Evolutionary conservation across 2,888 invertebrate genomes (phyloP), one percentile per base, ranked within the genome.

Genomic region (Harpalus rufipes): DNA sequence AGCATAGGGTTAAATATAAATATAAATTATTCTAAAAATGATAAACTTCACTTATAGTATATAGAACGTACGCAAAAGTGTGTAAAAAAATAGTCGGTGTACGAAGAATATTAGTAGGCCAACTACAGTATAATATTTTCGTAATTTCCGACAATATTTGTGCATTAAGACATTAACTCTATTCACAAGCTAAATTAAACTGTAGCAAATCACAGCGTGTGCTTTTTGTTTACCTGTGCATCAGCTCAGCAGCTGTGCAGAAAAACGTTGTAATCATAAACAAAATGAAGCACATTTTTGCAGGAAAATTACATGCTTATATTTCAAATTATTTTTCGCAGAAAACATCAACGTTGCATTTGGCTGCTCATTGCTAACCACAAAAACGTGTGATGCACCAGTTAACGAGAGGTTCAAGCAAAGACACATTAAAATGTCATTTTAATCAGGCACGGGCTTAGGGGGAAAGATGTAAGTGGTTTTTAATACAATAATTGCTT

Each of bases 401-500:
- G 82, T 82, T 82, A 82, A 82, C 82, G 68, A 82, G 82, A 16
- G 68, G 56, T 68, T 41, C 68, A 65, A 65, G 39, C 56, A 79
- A 61, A 68, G 68, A 68, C 41, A 80, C 80, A 85, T 85, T 85
- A 85, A 85, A 85, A 85, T 85, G 85, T 85, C 84, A 84, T 84
- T 84, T 84, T 84, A 84, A 84, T 84, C 84, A 79, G 65, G 68
- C 79, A 79, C 65, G 79, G 84, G 32, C 85, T 63, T 32, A 41
- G 12, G 76, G 39, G 32, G 25, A 12, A 7, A 41, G 21, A 80
- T 80, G n/a, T 68, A 80, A 85, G 80, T 80, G 68, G 68, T 72
- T 85, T 85, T 85, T 85, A 85, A 85, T 85, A 80, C 65, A 80
- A 85, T 85, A 85, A 85, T 85, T 85, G 72, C 85, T 85, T 80